These are phyloP conservation scores for Arizona elegans DNA, from an alignment of 2,113 vertebrate genomes.

Conservation along the genomic window DNA sequence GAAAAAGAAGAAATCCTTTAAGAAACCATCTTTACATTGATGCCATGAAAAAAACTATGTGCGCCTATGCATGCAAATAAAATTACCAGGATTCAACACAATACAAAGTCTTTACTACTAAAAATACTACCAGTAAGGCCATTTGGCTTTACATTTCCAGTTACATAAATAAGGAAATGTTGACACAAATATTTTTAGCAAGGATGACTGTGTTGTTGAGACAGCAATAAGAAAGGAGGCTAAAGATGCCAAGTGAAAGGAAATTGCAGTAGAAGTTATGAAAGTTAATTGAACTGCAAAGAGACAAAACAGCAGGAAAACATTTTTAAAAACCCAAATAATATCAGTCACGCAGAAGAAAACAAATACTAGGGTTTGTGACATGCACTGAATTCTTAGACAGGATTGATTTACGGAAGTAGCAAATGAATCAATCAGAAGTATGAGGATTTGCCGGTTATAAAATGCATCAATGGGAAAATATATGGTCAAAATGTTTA, in stretches of 20 bases:
- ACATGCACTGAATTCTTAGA: not conserved
- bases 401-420: not conserved
- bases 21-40: not conserved
- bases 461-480: not conserved
- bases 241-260: not conserved
- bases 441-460: not conserved
- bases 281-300: not conserved
- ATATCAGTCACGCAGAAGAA: not conserved
- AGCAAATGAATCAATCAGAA: not conserved
- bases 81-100: not conserved
- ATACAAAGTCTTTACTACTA: not conserved
- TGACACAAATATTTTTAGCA: not conserved
- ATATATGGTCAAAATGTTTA: not conserved
- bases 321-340: not conserved
- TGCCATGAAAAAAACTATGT: not conserved
- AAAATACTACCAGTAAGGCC: not conserved
- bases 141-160: not conserved
- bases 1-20: not conserved
- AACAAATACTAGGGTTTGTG: not conserved
- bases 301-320: not conserved
- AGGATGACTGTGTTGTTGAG: not conserved
- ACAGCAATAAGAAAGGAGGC: not conserved
- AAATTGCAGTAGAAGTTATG: not conserved
- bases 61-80: not conserved
- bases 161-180: not conserved